phyloP scores from a whole-genome alignment of 2,888 invertebrate genomes.

The Torymus tubicola region DNA sequence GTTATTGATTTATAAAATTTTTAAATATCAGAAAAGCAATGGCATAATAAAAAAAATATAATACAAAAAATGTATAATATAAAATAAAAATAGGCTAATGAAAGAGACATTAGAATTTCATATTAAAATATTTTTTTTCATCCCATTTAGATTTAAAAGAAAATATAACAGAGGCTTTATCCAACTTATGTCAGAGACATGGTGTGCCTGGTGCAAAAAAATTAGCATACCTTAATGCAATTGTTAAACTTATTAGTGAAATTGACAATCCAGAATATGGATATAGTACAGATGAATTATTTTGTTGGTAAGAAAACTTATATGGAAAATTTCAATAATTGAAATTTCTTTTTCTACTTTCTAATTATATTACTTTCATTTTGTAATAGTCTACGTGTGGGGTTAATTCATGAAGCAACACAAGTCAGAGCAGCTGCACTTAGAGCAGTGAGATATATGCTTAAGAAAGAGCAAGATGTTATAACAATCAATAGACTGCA shows the following conservation, averaged over 20 bases:
- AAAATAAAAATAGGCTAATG: too few species aligned
- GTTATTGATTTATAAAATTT: background rate
- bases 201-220: conserved; percentile 86
- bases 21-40: background rate
- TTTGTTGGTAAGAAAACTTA: conserved; percentile 82
- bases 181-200: conserved; percentile 80
- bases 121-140: conserved; percentile 29
- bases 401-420: conserved; percentile 90
- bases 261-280: conserved; percentile 81
- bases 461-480: conserved; percentile 87
- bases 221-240: conserved; percentile 91
- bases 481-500: conserved; percentile 87
- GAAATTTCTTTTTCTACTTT: too few species aligned
- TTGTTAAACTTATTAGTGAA: conserved; percentile 87
- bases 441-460: conserved; percentile 90
- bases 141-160: conserved; percentile 76
- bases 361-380: background rate
- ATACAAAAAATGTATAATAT: background rate
- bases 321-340: background rate
- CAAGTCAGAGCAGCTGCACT: conserved; percentile 93
- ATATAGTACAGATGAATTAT: conserved; percentile 87
- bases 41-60: background rate
- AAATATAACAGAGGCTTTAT: conserved; percentile 80
- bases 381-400: conserved; percentile 86
- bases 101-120: too few species aligned